Conservation (phyloP, 2,113 vertebrate genomes). For the Etheostoma spectabile region DNA sequence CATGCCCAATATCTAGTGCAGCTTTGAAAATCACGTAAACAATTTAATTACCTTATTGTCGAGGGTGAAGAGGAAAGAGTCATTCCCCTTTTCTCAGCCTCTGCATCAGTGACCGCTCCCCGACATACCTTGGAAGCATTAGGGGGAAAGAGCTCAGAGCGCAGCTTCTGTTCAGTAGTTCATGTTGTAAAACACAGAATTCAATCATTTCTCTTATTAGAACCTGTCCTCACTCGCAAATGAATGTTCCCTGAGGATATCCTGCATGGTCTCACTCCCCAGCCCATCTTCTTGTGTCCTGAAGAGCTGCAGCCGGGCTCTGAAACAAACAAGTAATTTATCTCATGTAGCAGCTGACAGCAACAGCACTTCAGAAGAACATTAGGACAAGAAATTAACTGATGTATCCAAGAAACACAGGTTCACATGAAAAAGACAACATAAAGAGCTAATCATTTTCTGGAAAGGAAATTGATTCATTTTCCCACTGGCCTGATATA, state of each 20-base stretch:
- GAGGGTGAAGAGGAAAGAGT: slow-evolving; percentile 96
- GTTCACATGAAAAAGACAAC: neutral
- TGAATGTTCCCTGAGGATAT: slow-evolving; percentile 94
- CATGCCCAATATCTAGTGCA: neutral
- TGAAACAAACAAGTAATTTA: slow-evolving; percentile 64
- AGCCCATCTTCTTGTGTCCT: slow-evolving; percentile 93
- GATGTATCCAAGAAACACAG: slow-evolving; percentile 8
- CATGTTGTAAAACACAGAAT: slow-evolving; percentile 8
- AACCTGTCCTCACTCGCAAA: slow-evolving; percentile 93
- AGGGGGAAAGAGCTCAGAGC: slow-evolving; percentile 1
- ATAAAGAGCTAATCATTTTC: neutral
- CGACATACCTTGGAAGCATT: slow-evolving; percentile 88
- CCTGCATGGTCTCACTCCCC: slow-evolving; percentile 94
- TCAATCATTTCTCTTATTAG: neutral
- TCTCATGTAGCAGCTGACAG: neutral
- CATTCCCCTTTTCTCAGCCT: slow-evolving; percentile 93
- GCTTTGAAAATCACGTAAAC: neutral
- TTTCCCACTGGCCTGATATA: neutral
- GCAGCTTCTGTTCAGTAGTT: neutral
- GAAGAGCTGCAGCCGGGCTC: slow-evolving; percentile 92
- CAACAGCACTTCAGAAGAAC: neutral
- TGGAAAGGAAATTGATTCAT: neutral
- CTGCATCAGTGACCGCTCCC: slow-evolving; percentile 94
- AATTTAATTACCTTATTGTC: slow-evolving; percentile 92
- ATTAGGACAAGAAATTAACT: neutral